Conservation (phyloP, 2,797 vertebrate species). For the Poliocrania exsul region DNA sequence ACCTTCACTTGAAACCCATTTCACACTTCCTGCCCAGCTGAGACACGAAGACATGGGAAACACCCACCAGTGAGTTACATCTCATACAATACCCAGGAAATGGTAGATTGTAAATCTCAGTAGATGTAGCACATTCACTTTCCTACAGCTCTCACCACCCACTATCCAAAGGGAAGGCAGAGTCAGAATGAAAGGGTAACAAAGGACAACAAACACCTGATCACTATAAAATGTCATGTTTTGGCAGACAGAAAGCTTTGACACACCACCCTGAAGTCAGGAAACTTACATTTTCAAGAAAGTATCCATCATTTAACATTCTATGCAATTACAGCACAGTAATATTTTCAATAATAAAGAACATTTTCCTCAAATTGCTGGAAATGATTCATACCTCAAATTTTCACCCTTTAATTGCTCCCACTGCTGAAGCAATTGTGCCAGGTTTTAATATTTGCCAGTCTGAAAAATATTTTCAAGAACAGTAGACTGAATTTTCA, state of each 20-base stretch:
- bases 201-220: not conserved
- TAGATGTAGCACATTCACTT: not conserved
- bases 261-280: not conserved
- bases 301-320: not conserved
- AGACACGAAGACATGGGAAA: not conserved
- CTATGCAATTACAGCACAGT: not conserved
- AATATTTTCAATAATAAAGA: constrained; percentile 6
- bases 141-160: not conserved
- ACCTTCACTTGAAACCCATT: not conserved
- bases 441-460: not conserved
- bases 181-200: not conserved
- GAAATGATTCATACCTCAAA: not conserved
- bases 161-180: not conserved
- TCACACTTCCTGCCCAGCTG: not conserved
- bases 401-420: constrained; percentile 48
- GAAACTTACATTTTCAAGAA: not conserved
- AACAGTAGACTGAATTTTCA: not conserved
- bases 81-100: not conserved
- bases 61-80: not conserved
- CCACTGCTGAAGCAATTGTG: not conserved
- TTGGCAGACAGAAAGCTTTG: not conserved
- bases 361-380: constrained; percentile 2
- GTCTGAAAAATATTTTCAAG: constrained; percentile 5
- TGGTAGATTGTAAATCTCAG: not conserved
- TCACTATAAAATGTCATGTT: not conserved